phyloP scores from a whole-genome alignment of 92 coral and sea anemone genomes.

The Plumapathes pennacea region DNA sequence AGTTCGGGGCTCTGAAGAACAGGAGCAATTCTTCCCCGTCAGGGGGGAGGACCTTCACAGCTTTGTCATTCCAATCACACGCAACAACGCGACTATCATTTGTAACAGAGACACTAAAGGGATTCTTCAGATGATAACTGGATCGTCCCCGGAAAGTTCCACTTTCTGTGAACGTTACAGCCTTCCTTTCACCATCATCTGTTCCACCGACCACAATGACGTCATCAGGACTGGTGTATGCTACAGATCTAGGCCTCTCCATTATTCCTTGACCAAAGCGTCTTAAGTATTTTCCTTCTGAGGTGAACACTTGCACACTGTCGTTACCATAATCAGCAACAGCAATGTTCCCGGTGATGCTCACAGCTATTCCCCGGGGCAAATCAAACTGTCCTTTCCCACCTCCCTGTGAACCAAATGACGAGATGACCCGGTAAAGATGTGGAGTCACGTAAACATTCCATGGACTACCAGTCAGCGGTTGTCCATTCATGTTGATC shows the following conservation, averaged over 20 bases:
- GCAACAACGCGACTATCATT: slow-evolving; percentile 1
- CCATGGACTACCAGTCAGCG: slow-evolving; percentile 43
- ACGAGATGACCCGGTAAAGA: neutral
- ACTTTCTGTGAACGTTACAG: slow-evolving; percentile 27
- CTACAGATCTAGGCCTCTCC: neutral
- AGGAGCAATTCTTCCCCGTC: slow-evolving; percentile 5
- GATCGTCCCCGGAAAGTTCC: slow-evolving; percentile 20
- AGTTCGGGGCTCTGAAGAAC: slow-evolving; percentile 2
- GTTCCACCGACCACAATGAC: neutral
- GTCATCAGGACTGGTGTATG: neutral
- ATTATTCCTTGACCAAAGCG: neutral
- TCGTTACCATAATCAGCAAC: neutral
- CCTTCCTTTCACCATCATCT: neutral
- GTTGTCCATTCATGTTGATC: slow-evolving; percentile 22
- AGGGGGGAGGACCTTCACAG: neutral
- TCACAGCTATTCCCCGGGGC: neutral
- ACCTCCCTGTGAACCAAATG: neutral
- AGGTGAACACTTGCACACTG: slow-evolving; percentile 1
- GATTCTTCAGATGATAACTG: neutral
- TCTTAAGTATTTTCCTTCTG: slow-evolving; percentile 1
- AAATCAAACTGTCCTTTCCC: neutral
- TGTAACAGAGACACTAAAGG: neutral
- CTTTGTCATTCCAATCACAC: neutral
- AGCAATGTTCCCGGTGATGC: neutral
- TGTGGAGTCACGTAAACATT: slow-evolving; percentile 14